These are phyloP conservation scores for Arenaria interpres DNA, from an alignment of 2,113 vertebrate genomes.

Conservation along the genomic window DNA sequence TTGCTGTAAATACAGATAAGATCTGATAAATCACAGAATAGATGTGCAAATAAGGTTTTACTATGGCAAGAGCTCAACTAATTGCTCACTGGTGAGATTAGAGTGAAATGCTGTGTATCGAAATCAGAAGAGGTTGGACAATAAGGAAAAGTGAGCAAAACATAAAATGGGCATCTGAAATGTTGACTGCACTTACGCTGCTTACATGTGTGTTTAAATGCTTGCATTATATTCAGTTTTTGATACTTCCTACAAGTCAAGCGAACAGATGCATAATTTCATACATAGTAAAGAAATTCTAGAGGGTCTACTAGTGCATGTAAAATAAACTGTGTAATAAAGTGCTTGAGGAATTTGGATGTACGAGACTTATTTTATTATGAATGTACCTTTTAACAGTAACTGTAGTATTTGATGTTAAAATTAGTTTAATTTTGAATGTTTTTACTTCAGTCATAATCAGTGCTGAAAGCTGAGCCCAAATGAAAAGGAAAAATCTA, in stretches of 20 bases:
- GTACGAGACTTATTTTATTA: neutral
- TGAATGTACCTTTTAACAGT: neutral
- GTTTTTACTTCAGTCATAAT: neutral
- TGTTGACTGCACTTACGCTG: neutral
- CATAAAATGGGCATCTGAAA: neutral
- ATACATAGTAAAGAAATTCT: rapidly evolving
- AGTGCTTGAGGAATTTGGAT: neutral
- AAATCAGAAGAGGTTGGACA: neutral
- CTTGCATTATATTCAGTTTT: neutral
- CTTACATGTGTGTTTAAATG: neutral
- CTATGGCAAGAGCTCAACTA: neutral
- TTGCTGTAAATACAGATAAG: neutral
- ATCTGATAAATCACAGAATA: neutral
- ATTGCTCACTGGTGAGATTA: neutral
- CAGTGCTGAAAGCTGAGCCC: neutral
- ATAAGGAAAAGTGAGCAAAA: neutral
- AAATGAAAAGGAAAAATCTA: neutral
- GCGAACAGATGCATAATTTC: neutral
- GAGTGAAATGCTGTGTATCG: neutral
- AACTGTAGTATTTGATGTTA: neutral
- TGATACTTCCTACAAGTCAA: neutral
- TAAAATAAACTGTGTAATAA: neutral
- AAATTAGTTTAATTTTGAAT: neutral
- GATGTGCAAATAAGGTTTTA: neutral
- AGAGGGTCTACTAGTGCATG: neutral